These are phyloP conservation scores for Ailuropoda melanoleuca DNA, from an alignment of 2,113 vertebrate genomes.

Conservation along the genomic window DNA sequence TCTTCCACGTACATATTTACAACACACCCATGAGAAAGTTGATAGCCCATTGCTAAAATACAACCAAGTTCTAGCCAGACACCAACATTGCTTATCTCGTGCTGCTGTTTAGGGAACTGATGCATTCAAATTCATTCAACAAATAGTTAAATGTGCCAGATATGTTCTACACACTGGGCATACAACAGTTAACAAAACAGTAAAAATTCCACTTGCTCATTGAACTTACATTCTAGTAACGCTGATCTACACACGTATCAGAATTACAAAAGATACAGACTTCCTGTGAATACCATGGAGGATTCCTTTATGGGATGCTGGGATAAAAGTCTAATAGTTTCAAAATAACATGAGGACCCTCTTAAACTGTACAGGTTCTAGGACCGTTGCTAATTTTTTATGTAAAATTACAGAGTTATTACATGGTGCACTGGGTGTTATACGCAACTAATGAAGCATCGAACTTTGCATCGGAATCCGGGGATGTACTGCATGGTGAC, in stretches of 20 bases:
- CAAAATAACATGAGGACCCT: neutral
- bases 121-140: neutral
- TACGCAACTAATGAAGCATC: no score
- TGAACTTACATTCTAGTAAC: neutral
- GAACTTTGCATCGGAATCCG: no score
- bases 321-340: neutral
- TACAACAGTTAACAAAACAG: neutral
- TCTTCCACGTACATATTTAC: neutral
- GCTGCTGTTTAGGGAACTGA: neutral
- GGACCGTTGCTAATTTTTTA: neutral
- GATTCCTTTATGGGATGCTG: neutral
- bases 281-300: neutral
- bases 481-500: no score
- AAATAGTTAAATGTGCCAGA: no score
- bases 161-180: neutral
- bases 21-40: neutral
- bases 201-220: neutral
- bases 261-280: neutral
- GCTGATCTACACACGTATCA: neutral
- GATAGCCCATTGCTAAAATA: neutral
- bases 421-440: no score
- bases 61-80: neutral
- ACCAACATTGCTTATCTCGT: neutral
- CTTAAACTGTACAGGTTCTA: neutral
- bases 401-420: neutral